Evolutionary conservation across 1,140 invertebrate species (phyloP).

Genomic region (Scaptodrosophila lebanonensis): DNA sequence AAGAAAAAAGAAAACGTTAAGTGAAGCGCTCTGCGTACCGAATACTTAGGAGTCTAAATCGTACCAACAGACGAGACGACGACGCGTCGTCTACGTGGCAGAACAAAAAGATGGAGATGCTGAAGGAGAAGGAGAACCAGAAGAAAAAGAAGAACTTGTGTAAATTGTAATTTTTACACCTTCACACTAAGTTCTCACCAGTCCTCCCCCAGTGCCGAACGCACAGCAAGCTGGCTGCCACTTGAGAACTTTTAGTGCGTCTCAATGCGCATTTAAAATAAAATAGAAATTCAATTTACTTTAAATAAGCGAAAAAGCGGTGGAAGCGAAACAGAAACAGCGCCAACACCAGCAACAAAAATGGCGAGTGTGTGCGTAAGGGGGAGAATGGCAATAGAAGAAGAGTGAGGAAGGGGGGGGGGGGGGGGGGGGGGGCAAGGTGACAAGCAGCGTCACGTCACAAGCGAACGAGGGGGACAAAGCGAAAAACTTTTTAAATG

Average conservation of each 20-base stretch:
- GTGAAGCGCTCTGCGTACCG: slow-evolving; percentile 3
- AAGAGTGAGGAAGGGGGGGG: background rate
- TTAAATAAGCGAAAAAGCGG: slow-evolving; percentile 55
- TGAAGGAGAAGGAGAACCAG: no score
- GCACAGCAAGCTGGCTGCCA: slow-evolving; percentile 44
- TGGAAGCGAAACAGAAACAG: slow-evolving; percentile 20
- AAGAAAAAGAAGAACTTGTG: no score
- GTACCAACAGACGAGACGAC: no score
- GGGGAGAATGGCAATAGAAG: slow-evolving; percentile 26
- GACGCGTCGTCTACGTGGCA: no score
- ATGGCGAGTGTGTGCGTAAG: slow-evolving; percentile 15
- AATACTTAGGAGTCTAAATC: no score
- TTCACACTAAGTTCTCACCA: slow-evolving; percentile 46
- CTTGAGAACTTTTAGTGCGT: slow-evolving; percentile 72
- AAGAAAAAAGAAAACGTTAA: slow-evolving; percentile 8
- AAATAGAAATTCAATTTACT: slow-evolving; percentile 75
- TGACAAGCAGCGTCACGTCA: slow-evolving; percentile 40
- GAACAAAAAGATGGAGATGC: no score
- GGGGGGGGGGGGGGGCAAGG: background rate
- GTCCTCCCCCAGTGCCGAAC: background rate
- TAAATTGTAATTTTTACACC: slow-evolving; percentile 69
- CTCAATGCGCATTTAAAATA: slow-evolving; percentile 75
- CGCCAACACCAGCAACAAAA: background rate
- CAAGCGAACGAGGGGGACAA: slow-evolving; percentile 17
- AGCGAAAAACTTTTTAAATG: slow-evolving; percentile 57